phyloP scores from a whole-genome alignment of 2,113 vertebrate genomes.

The Semnornis frantzii region DNA sequence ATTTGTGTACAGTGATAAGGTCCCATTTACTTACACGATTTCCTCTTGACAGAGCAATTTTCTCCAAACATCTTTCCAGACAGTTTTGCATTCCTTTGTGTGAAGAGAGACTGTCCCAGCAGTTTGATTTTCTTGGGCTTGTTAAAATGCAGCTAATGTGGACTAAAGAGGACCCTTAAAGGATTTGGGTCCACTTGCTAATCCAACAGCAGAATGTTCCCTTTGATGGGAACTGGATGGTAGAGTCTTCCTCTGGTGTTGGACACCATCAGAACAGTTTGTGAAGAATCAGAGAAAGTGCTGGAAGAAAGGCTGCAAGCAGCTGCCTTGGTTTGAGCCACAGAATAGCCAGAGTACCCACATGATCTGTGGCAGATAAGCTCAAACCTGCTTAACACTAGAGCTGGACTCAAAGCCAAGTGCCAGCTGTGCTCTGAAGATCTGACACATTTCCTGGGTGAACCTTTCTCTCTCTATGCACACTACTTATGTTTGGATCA shows the following conservation, averaged over 20 bases:
- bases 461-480: background rate
- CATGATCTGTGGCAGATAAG: background rate
- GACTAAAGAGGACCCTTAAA: background rate
- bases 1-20: background rate
- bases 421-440: background rate
- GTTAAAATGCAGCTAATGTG: background rate
- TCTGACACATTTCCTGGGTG: background rate
- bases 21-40: background rate
- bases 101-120: background rate
- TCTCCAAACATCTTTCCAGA: background rate
- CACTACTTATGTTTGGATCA: background rate
- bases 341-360: background rate
- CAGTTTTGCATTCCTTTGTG: background rate
- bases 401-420: background rate
- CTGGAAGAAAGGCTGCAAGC: background rate
- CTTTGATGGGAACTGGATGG: background rate
- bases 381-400: background rate
- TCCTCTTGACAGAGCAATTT: background rate
- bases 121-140: background rate
- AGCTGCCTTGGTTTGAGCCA: background rate
- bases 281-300: background rate
- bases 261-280: background rate
- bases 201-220: background rate
- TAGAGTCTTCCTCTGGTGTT: background rate
- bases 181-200: background rate